phyloP scores from a whole-genome alignment of 2,797 vertebrate species.

The Caiman crocodilus region DNA sequence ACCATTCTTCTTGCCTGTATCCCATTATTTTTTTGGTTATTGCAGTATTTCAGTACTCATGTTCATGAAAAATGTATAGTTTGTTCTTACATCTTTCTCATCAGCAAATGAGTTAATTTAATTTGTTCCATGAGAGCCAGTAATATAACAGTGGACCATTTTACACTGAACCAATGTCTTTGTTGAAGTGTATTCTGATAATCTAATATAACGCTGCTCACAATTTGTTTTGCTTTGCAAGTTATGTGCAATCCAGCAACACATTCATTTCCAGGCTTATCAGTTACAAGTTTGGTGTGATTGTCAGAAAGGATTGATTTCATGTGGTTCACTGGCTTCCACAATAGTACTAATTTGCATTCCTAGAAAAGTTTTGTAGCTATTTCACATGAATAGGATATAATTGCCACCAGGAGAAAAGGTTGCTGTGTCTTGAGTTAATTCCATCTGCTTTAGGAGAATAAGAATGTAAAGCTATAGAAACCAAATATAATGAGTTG shows the following conservation, averaged over 20 bases:
- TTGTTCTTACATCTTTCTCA: constrained; percentile 22
- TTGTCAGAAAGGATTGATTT: neutral
- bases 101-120: constrained; percentile 56
- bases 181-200: constrained; percentile 62
- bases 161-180: constrained; percentile 56
- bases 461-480: neutral
- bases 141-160: constrained; percentile 51
- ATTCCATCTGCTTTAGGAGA: neutral
- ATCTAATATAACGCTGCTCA: constrained; percentile 52
- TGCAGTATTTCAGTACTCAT: constrained; percentile 77
- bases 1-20: constrained; percentile 34
- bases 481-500: neutral
- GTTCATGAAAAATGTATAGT: constrained; percentile 35
- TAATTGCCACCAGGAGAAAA: constrained; percentile 6
- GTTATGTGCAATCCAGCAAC: constrained; percentile 31
- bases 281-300: constrained; percentile 4
- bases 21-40: constrained; percentile 43
- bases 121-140: constrained; percentile 61
- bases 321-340: neutral
- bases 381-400: neutral
- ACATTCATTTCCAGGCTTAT: neutral
- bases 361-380: neutral
- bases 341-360: constrained; percentile 1
- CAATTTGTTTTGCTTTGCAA: constrained; percentile 35
- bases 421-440: neutral